phyloP scores from a whole-genome alignment of 2,797 vertebrate species.

The Parotocinclus haroldoi region DNA sequence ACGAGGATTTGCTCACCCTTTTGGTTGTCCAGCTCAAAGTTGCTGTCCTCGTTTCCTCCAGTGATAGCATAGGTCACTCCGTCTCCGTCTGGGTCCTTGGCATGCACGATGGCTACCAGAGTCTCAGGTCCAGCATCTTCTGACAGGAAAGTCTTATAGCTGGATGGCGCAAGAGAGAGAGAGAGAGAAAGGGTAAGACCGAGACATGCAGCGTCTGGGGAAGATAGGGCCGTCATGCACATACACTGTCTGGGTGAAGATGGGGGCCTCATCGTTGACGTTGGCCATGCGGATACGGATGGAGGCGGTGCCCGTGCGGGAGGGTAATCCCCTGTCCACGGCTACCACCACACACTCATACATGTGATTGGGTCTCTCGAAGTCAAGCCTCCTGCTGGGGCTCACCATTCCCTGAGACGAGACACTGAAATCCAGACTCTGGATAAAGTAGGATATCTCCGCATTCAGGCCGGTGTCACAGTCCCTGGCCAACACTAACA shows the following conservation, averaged over 20 bases:
- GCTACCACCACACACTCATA: slow-evolving; percentile 87
- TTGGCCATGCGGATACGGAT: slow-evolving; percentile 80
- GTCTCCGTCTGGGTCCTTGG: slow-evolving; percentile 87
- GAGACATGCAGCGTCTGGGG: slow-evolving; percentile 11
- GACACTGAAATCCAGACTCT: slow-evolving; percentile 80
- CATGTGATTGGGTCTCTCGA: slow-evolving; percentile 81
- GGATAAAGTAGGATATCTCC: slow-evolving; percentile 79
- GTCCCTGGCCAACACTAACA: slow-evolving; percentile 78
- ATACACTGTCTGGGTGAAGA: slow-evolving; percentile 84
- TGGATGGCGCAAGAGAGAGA: slow-evolving; percentile 47
- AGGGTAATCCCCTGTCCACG: slow-evolving; percentile 76
- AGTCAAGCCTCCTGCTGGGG: slow-evolving; percentile 78
- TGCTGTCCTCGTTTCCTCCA: slow-evolving; percentile 86
- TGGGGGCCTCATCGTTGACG: slow-evolving; percentile 79
- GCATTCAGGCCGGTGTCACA: slow-evolving; percentile 83
- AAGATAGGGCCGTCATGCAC: slow-evolving; percentile 40
- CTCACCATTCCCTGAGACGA: slow-evolving; percentile 74
- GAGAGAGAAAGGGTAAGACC: neutral
- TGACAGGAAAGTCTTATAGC: slow-evolving; percentile 86
- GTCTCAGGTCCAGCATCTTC: slow-evolving; percentile 87
- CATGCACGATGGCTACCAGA: slow-evolving; percentile 81
- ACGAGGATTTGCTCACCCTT: slow-evolving; percentile 73
- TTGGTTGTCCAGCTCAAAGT: slow-evolving; percentile 84
- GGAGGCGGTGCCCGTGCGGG: slow-evolving; percentile 81
- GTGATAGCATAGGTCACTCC: slow-evolving; percentile 80